These are phyloP conservation scores for Bellardia pandia DNA, from an alignment of 2,888 invertebrate genomes.

Conservation along the genomic window DNA sequence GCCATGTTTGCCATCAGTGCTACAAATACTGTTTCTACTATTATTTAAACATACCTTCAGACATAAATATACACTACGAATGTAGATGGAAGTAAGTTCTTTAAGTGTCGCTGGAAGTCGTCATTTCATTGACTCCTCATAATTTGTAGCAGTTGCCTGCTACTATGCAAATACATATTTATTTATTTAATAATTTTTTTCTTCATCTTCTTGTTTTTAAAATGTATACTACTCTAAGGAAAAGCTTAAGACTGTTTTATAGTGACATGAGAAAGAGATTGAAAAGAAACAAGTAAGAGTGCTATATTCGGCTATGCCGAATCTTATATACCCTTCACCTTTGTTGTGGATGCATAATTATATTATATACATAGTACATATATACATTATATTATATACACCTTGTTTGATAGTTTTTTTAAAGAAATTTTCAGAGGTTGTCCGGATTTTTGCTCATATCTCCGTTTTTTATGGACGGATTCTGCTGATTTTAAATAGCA, in stretches of 20 bases:
- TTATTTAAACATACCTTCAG: not conserved
- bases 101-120: slow-evolving; percentile 13
- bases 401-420: too few relatives aligned
- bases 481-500: too few relatives aligned
- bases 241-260: not conserved
- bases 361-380: too few relatives aligned
- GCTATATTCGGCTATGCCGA: too few relatives aligned
- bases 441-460: too few relatives aligned
- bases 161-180: slow-evolving; percentile 55
- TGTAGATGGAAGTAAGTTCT: not conserved
- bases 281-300: too few relatives aligned
- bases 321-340: too few relatives aligned
- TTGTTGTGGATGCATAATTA: too few relatives aligned
- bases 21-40: not conserved
- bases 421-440: too few relatives aligned
- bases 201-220: not conserved
- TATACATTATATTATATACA: too few relatives aligned
- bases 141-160: slow-evolving; percentile 44
- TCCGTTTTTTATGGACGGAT: too few relatives aligned
- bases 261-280: not conserved
- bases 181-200: not conserved
- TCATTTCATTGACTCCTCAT: slow-evolving; percentile 64
- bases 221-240: not conserved
- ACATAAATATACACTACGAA: not conserved
- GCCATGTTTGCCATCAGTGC: too few relatives aligned